Conservation (phyloP, 2,888 invertebrate species). For the Pilophorus perplexus region DNA sequence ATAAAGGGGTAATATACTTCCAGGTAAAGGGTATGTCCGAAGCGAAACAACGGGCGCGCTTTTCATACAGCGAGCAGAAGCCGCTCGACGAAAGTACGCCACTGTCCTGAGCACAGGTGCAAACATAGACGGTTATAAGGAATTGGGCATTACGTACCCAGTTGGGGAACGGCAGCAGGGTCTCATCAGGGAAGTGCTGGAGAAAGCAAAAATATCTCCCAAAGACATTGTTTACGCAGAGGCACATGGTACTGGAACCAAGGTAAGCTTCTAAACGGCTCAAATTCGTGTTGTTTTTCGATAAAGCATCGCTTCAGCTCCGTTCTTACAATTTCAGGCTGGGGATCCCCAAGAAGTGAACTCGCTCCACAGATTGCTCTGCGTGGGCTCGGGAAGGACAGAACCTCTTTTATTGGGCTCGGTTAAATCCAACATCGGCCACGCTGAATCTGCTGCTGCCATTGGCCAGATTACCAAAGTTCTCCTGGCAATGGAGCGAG, state of each 20-base stretch:
- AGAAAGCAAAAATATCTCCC: conserved; percentile 78
- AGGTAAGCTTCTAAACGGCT: no score
- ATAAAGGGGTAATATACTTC: no score
- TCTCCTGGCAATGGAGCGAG: conserved; percentile 87
- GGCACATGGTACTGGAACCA: conserved; percentile 98
- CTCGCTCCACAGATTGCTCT: conserved; percentile 88
- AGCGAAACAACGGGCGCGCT: conserved; percentile 83
- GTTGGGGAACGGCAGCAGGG: conserved; percentile 75
- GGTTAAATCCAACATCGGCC: conserved; percentile 98
- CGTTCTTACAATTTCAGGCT: no score
- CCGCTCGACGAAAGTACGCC: conserved; percentile 79
- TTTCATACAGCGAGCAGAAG: conserved; percentile 73
- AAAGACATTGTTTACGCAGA: conserved; percentile 85
- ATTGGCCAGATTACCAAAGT: conserved; percentile 88
- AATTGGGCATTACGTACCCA: conserved; percentile 85
- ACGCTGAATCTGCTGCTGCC: conserved; percentile 91
- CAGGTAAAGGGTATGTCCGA: conserved; percentile 65
- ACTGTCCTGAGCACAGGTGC: conserved; percentile 67
- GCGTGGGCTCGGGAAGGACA: conserved; percentile 65
- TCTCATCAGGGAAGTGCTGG: conserved; percentile 82
- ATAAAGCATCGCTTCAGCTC: no score
- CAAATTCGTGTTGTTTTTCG: no score
- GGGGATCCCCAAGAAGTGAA: conserved; percentile 99
- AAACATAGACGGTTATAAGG: conserved; percentile 91
- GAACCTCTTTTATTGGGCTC: conserved; percentile 86